A percentile compares a stretch with the other conserved stretches of the same genome.
Conservation (phyloP, 2,888 invertebrate species). For the Venusia cambrica region DNA sequence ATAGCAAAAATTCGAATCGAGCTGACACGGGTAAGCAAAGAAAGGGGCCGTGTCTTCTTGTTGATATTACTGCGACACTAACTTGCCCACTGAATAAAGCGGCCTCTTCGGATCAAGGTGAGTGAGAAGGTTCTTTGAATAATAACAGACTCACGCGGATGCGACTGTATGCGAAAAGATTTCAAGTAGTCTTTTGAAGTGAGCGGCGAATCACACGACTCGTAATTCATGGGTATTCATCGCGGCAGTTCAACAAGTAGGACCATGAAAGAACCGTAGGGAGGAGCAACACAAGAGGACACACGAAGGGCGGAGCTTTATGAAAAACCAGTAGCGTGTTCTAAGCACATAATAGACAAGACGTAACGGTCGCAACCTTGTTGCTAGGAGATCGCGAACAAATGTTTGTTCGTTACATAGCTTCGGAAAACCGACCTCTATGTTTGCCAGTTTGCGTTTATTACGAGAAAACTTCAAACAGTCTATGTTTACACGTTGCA, state of each 20-base stretch:
- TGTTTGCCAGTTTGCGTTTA: slow-evolving; percentile 36
- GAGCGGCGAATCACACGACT: slow-evolving; percentile 57
- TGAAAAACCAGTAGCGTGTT: slow-evolving; percentile 68
- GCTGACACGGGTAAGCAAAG: slow-evolving; percentile 59
- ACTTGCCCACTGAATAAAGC: slow-evolving; percentile 44
- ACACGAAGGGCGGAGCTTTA: slow-evolving; percentile 66
- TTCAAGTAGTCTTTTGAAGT: slow-evolving; percentile 38
- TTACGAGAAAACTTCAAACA: slow-evolving; percentile 46
- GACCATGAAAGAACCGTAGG: slow-evolving; percentile 63
- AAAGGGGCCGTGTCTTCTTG: slow-evolving; percentile 43
- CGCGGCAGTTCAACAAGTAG: slow-evolving; percentile 66
- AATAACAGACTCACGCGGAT: slow-evolving; percentile 29
- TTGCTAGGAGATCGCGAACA: slow-evolving; percentile 62
- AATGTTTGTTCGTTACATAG: slow-evolving; percentile 54
- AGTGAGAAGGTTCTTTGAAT: slow-evolving; percentile 26
- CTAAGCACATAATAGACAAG: slow-evolving; percentile 57
- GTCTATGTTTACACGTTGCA: slow-evolving; percentile 46
- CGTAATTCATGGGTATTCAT: slow-evolving; percentile 58
- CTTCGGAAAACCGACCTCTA: slow-evolving; percentile 35
- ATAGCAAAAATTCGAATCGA: slow-evolving; percentile 60
- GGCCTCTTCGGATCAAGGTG: slow-evolving; percentile 34
- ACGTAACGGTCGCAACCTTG: slow-evolving; percentile 61
- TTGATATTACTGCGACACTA: slow-evolving; percentile 54
- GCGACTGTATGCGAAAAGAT: slow-evolving; percentile 34
- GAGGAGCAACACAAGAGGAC: slow-evolving; percentile 69